These are phyloP conservation scores for Megalopta genalis DNA, from an alignment of 1,140 invertebrate genomes.

Conservation along the genomic window DNA sequence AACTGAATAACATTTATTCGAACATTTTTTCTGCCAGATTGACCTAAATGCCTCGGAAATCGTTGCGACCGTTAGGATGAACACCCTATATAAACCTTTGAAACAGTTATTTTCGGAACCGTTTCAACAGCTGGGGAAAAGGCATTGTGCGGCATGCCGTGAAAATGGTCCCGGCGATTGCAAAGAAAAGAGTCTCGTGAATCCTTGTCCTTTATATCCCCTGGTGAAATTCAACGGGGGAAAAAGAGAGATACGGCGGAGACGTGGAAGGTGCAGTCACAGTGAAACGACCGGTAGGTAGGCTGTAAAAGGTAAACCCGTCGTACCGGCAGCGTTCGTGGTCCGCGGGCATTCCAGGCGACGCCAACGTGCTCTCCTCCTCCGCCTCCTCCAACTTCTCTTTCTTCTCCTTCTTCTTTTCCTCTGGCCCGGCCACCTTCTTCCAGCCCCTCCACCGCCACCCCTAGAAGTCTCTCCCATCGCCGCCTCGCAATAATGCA, in stretches of 20 bases:
- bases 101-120: no score
- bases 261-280: constrained; percentile 57
- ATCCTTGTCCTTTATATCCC: constrained; percentile 8
- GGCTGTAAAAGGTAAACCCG: constrained; percentile 76
- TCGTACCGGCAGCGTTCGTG: constrained; percentile 74
- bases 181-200: neutral
- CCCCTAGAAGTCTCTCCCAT: constrained; percentile 53
- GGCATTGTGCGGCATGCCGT: no score
- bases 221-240: constrained; percentile 33
- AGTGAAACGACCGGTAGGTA: constrained; percentile 75
- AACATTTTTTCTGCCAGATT: no score
- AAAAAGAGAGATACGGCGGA: constrained; percentile 1
- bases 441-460: constrained; percentile 32
- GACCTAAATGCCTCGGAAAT: no score
- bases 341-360: constrained; percentile 75
- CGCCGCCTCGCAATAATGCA: constrained; percentile 64
- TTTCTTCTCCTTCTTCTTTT: neutral
- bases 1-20: no score
- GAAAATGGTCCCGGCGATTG: no score
- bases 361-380: constrained; percentile 73
- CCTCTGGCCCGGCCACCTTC: neutral
- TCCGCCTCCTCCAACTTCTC: constrained; percentile 53
- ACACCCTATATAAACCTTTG: no score
- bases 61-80: no score
- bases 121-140: no score